phyloP scores from a whole-genome alignment of 2,113 vertebrate species.

The Solea solea region DNA sequence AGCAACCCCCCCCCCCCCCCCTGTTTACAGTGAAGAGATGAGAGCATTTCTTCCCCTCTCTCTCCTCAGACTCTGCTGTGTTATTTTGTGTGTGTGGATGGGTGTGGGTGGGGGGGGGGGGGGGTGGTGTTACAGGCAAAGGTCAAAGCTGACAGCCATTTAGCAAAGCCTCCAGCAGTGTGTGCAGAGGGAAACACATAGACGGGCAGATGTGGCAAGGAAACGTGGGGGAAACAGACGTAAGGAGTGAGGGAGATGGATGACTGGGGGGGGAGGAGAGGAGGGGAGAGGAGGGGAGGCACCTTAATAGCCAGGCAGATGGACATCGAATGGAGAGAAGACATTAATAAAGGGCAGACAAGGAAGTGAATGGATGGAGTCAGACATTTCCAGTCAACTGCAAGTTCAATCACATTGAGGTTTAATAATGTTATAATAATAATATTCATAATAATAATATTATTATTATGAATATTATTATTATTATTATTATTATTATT shows the following conservation, averaged over 20 bases:
- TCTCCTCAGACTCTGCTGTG: neutral
- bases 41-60: neutral
- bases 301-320: constrained; percentile 30
- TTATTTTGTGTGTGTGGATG: neutral
- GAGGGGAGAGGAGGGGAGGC: neutral
- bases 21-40: too few species aligned
- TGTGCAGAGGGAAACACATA: constrained; percentile 49
- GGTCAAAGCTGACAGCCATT: constrained; percentile 77
- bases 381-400: too few species aligned
- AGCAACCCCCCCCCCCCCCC: too few species aligned
- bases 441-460: too few species aligned
- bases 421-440: too few species aligned
- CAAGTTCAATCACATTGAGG: too few species aligned
- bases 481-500: too few species aligned
- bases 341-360: constrained; percentile 20
- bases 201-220: constrained; percentile 35
- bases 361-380: constrained; percentile 1
- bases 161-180: constrained; percentile 64
- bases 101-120: neutral
- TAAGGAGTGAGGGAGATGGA: constrained; percentile 54
- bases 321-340: constrained; percentile 53
- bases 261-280: constrained; percentile 12
- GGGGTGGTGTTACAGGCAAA: constrained; percentile 48
- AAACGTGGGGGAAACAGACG: constrained; percentile 44
- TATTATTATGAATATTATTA: too few species aligned